Evolutionary conservation across 1,140 invertebrate species (phyloP).

Genomic region (Drosophila eugracilis): DNA sequence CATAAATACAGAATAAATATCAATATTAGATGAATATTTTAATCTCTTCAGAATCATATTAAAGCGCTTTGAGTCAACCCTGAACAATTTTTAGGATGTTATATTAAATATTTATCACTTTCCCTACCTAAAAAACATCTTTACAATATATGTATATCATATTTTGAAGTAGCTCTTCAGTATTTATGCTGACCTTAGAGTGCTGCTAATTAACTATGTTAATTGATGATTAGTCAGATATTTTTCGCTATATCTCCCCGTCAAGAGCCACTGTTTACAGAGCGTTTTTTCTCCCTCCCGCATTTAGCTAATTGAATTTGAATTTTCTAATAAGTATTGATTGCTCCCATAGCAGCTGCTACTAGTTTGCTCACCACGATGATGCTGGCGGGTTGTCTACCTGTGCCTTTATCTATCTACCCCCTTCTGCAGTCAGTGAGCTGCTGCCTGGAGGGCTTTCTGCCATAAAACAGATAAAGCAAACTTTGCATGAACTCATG

Average conservation of each 20-base stretch:
- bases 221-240: not conserved
- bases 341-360: slow-evolving; percentile 35
- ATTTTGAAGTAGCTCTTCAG: no score
- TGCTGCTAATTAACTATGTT: not conserved
- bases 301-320: slow-evolving; percentile 58
- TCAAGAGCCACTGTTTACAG: slow-evolving; percentile 14
- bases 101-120: no score
- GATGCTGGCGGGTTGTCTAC: not conserved
- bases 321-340: slow-evolving; percentile 44
- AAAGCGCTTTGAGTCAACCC: no score
- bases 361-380: slow-evolving; percentile 13
- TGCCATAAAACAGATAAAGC: slow-evolving; percentile 52
- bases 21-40: no score
- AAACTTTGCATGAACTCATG: slow-evolving; percentile 60
- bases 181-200: not conserved
- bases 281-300: slow-evolving; percentile 9
- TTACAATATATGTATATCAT: no score
- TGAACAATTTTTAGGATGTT: no score
- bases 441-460: not conserved
- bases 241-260: slow-evolving; percentile 10
- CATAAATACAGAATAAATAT: not conserved
- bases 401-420: slow-evolving; percentile 3
- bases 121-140: no score
- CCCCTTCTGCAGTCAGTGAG: slow-evolving; percentile 17
- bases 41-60: no score